These are phyloP conservation scores for Sparidentex hasta DNA, from an alignment of 2,797 vertebrate species.

Conservation along the genomic window DNA sequence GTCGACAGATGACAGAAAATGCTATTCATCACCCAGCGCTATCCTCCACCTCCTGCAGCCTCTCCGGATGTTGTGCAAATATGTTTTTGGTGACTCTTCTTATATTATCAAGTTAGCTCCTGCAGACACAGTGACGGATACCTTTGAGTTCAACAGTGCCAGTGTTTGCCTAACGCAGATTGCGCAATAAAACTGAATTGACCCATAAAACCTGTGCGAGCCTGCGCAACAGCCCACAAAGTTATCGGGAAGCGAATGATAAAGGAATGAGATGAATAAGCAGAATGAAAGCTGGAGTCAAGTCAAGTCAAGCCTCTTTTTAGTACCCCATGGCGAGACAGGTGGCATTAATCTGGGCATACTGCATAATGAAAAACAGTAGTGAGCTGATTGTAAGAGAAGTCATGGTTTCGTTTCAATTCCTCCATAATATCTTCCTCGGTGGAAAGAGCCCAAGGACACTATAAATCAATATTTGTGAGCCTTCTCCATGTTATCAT, in stretches of 20 bases:
- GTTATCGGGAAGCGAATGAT: neutral
- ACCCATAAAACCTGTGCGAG: neutral
- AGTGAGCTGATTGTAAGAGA: neutral
- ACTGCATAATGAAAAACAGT: neutral
- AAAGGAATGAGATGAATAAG: neutral
- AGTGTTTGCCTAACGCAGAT: neutral
- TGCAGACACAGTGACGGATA: neutral
- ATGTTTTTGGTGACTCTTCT: neutral
- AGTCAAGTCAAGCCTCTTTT: too few species aligned
- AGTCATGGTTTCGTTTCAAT: neutral
- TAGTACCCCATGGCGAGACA: too few species aligned
- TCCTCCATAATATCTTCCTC: neutral
- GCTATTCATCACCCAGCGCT: too few species aligned
- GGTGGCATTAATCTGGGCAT: too few species aligned
- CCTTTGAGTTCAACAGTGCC: neutral
- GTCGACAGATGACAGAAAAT: too few species aligned
- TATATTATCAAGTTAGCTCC: neutral
- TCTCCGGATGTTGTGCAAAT: too few species aligned
- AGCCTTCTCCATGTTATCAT: neutral
- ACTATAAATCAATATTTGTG: neutral
- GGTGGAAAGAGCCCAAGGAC: slow-evolving; percentile 3
- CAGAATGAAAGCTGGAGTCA: slow-evolving; percentile 1
- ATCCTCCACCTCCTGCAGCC: too few species aligned
- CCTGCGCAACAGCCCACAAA: neutral
- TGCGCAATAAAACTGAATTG: slow-evolving; percentile 2